phyloP scores from a whole-genome alignment of 2,797 vertebrate species.

The Tragopan temminckii region DNA sequence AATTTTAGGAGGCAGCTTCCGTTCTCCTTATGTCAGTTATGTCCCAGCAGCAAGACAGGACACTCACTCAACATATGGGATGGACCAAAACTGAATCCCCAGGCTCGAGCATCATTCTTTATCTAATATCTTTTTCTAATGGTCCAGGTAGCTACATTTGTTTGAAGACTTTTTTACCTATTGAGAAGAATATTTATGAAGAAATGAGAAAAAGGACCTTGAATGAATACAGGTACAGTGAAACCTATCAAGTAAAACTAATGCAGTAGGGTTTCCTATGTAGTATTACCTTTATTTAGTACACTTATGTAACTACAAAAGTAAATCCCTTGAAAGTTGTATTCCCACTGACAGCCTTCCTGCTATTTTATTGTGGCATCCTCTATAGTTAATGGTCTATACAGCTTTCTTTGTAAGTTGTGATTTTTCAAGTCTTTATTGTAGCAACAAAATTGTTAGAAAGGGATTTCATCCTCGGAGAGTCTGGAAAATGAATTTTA shows the following conservation, averaged over 20 bases:
- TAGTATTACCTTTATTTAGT: conserved; percentile 54
- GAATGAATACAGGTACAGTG: conserved; percentile 18
- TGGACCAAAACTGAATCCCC: neutral
- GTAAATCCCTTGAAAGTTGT: conserved; percentile 34
- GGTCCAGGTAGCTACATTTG: neutral
- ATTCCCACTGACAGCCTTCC: conserved; percentile 50
- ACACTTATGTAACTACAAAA: conserved; percentile 47
- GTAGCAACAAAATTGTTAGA: conserved; percentile 39
- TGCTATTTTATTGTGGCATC: conserved; percentile 46
- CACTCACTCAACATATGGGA: neutral
- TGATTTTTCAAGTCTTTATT: conserved; percentile 47
- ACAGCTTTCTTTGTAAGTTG: conserved; percentile 7
- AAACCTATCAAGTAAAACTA: conserved; percentile 36
- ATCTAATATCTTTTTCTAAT: neutral
- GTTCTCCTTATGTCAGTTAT: neutral
- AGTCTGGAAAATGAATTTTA: neutral
- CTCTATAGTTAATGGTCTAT: conserved; percentile 56
- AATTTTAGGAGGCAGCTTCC: neutral
- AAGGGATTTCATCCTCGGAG: conserved; percentile 10
- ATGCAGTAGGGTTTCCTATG: neutral
- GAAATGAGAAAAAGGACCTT: conserved; percentile 32
- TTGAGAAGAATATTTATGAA: conserved; percentile 7
- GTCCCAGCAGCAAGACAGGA: neutral
- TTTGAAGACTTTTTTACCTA: neutral
- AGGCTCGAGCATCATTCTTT: neutral